These are phyloP conservation scores for Tyria jacobaeae DNA, from an alignment of 2,888 invertebrate species.

Conservation along the genomic window DNA sequence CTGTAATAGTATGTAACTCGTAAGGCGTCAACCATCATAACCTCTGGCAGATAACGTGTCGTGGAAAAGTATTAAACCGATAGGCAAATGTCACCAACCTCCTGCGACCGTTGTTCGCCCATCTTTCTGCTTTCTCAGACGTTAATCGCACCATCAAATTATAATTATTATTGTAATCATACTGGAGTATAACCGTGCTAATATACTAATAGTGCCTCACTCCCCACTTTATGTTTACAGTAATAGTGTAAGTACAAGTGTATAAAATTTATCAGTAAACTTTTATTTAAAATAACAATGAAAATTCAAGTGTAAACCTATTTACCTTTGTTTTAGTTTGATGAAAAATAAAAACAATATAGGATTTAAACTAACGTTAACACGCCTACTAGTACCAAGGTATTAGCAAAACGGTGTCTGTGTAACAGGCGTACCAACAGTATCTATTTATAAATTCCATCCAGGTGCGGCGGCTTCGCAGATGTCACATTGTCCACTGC, in stretches of 20 bases:
- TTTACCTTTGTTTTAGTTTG: too few species aligned
- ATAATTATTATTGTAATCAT: constrained; percentile 37
- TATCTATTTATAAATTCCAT: constrained; percentile 78
- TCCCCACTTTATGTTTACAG: too few species aligned
- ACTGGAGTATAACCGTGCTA: constrained; percentile 17
- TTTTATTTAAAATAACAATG: too few species aligned
- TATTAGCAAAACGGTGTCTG: constrained; percentile 29
- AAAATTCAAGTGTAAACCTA: too few species aligned
- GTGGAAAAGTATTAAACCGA: constrained; percentile 48
- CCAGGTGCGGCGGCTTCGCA: constrained; percentile 76
- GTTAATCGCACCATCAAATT: constrained; percentile 36
- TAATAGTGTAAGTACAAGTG: too few species aligned
- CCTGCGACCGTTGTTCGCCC: constrained; percentile 33
- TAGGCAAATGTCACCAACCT: constrained; percentile 49
- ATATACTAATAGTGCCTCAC: neutral
- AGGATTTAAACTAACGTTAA: constrained; percentile 1
- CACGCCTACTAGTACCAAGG: neutral
- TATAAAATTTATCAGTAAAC: too few species aligned
- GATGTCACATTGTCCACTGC: constrained; percentile 79
- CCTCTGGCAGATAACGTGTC: constrained; percentile 41
- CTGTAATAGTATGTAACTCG: constrained; percentile 20
- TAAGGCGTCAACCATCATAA: constrained; percentile 34
- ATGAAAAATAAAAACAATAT: neutral
- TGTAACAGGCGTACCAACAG: constrained; percentile 59
- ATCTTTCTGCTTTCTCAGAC: constrained; percentile 40